A percentile compares a stretch with the other conserved stretches of the same genome.
Conservation (phyloP, 2,113 vertebrate species). For the Poeciliopsis turrubarensis region DNA sequence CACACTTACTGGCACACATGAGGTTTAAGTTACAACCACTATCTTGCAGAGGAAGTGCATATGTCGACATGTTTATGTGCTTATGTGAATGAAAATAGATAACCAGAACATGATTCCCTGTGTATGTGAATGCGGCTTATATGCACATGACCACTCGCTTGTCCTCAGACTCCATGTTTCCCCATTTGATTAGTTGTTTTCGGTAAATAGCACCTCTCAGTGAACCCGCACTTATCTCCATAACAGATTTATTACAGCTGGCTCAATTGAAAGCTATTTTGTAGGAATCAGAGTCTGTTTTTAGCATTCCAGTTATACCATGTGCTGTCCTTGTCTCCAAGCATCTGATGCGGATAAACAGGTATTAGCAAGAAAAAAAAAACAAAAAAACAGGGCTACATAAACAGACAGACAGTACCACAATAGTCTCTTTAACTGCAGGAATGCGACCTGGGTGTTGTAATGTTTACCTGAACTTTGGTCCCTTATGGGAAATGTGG, state of each 20-base stretch:
- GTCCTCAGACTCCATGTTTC: not conserved
- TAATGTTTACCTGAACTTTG: constrained; percentile 12
- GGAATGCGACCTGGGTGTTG: constrained; percentile 41
- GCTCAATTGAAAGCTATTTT: constrained; percentile 71
- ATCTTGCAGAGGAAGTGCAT: constrained; percentile 40
- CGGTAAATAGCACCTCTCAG: constrained; percentile 28
- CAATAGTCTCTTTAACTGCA: constrained; percentile 42
- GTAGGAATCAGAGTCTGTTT: constrained; percentile 72
- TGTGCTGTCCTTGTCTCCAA: constrained; percentile 57
- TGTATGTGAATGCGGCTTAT: constrained; percentile 1
- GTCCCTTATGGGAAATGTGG: not conserved
- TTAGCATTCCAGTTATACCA: constrained; percentile 68
- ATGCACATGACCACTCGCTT: not conserved
- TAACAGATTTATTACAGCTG: constrained; percentile 67
- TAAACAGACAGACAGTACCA: constrained; percentile 35
- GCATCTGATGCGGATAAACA: constrained; percentile 69
- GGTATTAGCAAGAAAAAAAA: constrained; percentile 26
- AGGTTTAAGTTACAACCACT: constrained; percentile 64
- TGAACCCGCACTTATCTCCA: constrained; percentile 33
- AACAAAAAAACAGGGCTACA: not conserved
- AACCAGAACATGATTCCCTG: not conserved
- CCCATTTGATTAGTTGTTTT: constrained; percentile 31
- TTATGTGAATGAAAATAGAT: not conserved
- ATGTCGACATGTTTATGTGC: constrained; percentile 26
- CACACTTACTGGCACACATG: constrained; percentile 67